phyloP scores from a whole-genome alignment of 2,888 invertebrate species.

The Cataglyphis rosenhaueri region DNA sequence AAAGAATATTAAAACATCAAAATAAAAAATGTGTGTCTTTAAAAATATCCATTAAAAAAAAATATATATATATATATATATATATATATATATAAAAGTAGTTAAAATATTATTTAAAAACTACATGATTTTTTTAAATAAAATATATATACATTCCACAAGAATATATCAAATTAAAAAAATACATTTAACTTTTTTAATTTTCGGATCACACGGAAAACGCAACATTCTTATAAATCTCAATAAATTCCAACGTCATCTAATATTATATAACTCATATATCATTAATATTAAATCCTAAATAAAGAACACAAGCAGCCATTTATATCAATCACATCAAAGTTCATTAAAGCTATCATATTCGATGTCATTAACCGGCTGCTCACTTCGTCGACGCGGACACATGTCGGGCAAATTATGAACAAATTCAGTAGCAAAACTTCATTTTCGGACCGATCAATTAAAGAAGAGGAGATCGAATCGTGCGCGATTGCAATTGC shows the following conservation, averaged over 20 bases:
- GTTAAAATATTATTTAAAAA: background rate
- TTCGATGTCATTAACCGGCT: conserved; percentile 3
- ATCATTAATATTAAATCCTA: conserved; percentile 23
- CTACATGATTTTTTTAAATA: background rate
- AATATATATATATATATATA: background rate
- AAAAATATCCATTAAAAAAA: background rate
- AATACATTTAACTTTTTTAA: background rate
- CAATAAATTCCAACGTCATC: background rate
- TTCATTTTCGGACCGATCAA: conserved; percentile 39
- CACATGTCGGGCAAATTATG: background rate
- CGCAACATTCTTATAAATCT: background rate
- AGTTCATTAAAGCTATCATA: conserved; percentile 10
- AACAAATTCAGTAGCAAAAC: conserved; percentile 3
- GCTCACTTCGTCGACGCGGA: background rate
- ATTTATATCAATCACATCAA: conserved; percentile 34
- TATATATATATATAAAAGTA: background rate
- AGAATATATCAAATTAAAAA: background rate
- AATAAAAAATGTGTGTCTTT: background rate
- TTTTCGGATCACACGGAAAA: background rate
- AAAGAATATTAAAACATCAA: background rate
- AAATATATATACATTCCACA: background rate
- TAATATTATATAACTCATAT: background rate
- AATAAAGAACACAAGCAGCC: background rate
- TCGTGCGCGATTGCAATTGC: conserved; percentile 59
- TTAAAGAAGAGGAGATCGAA: conserved; percentile 54